Percentiles rank a stretch among this genome's conserved stretches.
Conservation (phyloP, 2,797 vertebrate species). For the Myotis daubentonii region DNA sequence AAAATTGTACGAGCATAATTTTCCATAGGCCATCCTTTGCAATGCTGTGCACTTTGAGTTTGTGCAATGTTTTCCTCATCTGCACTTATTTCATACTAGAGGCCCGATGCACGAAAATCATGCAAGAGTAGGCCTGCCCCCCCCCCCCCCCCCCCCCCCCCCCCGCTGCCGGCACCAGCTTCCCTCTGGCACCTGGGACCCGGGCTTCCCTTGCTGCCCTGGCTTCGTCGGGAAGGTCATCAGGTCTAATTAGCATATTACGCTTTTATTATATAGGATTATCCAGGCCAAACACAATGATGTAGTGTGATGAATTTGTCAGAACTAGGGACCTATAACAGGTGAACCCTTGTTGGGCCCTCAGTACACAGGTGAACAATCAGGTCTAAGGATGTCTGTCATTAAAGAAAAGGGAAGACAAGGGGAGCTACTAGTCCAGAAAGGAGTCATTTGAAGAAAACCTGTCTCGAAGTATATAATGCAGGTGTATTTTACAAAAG, state of each 20-base stretch:
- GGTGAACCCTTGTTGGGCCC: neutral
- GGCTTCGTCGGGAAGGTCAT: accelerated
- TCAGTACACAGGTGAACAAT: neutral
- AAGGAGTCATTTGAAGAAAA: neutral
- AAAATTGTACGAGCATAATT: too few relatives aligned
- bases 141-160: too few relatives aligned
- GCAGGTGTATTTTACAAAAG: slow-evolving; percentile 3
- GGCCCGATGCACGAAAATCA: too few relatives aligned
- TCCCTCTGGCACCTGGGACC: too few relatives aligned
- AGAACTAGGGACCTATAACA: neutral
- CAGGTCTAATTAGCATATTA: too few relatives aligned
- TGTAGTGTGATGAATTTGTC: neutral
- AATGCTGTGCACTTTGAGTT: neutral
- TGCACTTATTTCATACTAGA: neutral
- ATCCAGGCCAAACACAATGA: neutral
- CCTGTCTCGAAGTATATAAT: neutral
- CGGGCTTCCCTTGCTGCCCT: too few relatives aligned
- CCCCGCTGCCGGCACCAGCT: too few relatives aligned
- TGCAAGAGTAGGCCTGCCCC: too few relatives aligned
- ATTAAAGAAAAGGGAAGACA: neutral
- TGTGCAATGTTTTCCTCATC: neutral
- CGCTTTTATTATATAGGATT: too few relatives aligned
- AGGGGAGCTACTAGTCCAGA: neutral
- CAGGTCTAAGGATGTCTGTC: neutral
- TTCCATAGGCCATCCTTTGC: neutral